Conservation (phyloP, 2,888 invertebrate species). For the Eustalomyia histrio region DNA sequence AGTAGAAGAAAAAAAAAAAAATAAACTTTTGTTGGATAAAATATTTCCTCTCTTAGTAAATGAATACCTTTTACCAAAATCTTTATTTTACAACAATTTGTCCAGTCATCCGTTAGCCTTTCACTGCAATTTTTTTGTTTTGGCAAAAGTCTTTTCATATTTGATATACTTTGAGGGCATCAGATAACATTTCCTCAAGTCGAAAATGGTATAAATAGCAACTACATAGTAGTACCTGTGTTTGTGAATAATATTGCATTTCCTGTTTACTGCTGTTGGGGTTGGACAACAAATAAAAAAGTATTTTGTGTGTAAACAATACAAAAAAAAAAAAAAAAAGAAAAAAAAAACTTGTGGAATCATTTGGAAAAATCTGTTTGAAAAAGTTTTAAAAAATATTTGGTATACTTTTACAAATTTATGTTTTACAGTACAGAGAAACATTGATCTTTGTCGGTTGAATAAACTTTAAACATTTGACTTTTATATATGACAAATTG, state of each 20-base stretch:
- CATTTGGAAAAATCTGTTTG: constrained; percentile 13
- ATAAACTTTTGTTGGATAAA: no score
- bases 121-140: background rate
- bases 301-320: constrained; percentile 1
- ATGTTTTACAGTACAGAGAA: background rate
- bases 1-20: no score
- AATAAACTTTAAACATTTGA: background rate
- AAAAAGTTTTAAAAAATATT: background rate
- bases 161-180: background rate
- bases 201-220: background rate
- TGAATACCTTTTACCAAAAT: no score
- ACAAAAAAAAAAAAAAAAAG: no score
- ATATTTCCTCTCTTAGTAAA: no score
- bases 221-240: background rate
- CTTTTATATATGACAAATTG: no score
- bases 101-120: no score
- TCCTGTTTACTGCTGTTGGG: constrained; percentile 16
- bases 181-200: background rate
- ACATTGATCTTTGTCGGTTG: background rate
- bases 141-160: background rate
- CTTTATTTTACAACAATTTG: no score
- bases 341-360: constrained; percentile 16
- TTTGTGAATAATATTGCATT: constrained; percentile 28
- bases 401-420: background rate
- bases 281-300: background rate